Conservation (phyloP, 1,140 invertebrate species). For the Ruditapes philippinarum region DNA sequence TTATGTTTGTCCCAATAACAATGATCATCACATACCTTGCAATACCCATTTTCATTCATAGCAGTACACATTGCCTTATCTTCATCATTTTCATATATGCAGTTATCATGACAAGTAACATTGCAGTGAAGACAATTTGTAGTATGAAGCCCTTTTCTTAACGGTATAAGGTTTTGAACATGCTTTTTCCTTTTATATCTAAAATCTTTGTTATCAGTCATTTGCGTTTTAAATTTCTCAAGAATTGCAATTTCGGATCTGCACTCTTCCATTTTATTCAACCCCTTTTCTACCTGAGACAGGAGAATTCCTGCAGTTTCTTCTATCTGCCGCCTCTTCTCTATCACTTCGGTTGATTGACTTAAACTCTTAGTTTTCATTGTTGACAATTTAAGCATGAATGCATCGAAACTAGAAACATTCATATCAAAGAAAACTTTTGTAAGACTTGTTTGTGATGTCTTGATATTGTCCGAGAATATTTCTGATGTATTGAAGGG, state of each 20-base stretch:
- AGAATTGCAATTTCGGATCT: slow-evolving; percentile 34
- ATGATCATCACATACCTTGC: slow-evolving; percentile 23
- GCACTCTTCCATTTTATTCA: slow-evolving; percentile 28
- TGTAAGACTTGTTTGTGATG: neutral
- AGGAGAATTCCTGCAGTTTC: slow-evolving; percentile 19
- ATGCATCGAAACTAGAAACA: slow-evolving; percentile 10
- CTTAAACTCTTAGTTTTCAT: slow-evolving; percentile 49
- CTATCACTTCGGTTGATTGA: slow-evolving; percentile 48
- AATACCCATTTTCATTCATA: slow-evolving; percentile 25
- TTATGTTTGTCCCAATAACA: slow-evolving; percentile 45
- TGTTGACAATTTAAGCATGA: neutral
- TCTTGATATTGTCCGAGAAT: neutral
- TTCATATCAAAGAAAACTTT: slow-evolving; percentile 48
- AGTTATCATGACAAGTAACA: slow-evolving; percentile 63
- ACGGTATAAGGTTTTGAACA: neutral
- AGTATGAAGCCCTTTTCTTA: slow-evolving; percentile 35
- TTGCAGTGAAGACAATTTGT: slow-evolving; percentile 66
- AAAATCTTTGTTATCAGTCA: slow-evolving; percentile 66
- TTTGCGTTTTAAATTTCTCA: slow-evolving; percentile 30
- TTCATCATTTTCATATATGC: neutral
- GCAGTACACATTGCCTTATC: neutral
- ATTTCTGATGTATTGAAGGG: neutral
- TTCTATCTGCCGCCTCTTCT: slow-evolving; percentile 30
- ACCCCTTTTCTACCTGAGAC: slow-evolving; percentile 18
- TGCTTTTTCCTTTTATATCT: slow-evolving; percentile 2